Percentiles rank a stretch among this genome's conserved stretches.
phyloP scores from a whole-genome alignment of 2,797 vertebrate genomes.

The Rhinatrema bivittatum region DNA sequence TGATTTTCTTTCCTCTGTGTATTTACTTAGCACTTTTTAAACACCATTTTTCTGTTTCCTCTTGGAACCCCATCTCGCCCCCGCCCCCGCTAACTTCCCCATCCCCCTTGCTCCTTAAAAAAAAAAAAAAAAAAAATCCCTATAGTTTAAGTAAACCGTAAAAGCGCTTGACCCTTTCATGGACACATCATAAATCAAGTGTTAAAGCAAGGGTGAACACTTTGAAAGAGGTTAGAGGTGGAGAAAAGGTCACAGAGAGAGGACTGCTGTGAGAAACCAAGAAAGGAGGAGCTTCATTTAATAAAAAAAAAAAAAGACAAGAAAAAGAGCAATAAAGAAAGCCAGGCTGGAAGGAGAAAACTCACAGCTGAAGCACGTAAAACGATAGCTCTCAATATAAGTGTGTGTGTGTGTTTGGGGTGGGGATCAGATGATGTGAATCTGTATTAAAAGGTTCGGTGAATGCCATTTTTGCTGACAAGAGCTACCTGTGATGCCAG shows the following conservation, averaged over 20 bases:
- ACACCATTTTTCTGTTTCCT: conserved; percentile 63
- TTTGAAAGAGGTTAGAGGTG: conserved; percentile 67
- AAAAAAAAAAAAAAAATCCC: too few relatives aligned
- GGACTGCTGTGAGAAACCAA: conserved; percentile 60
- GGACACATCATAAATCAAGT: conserved; percentile 68
- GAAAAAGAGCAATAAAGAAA: not conserved
- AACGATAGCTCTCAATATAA: too few relatives aligned
- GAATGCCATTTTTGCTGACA: too few relatives aligned
- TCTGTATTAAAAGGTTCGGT: too few relatives aligned
- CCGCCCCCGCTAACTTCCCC: too few relatives aligned
- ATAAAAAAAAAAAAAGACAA: conserved; percentile 17
- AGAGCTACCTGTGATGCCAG: too few relatives aligned
- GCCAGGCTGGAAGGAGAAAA: not conserved
- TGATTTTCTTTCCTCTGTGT: conserved; percentile 48
- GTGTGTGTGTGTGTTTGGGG: too few relatives aligned
- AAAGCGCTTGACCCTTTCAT: conserved; percentile 65
- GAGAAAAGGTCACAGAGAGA: conserved; percentile 57
- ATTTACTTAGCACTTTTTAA: conserved; percentile 55
- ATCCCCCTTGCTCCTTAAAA: too few relatives aligned
- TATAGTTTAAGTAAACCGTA: conserved; percentile 70
- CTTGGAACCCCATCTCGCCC: too few relatives aligned
- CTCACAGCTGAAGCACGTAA: too few relatives aligned
- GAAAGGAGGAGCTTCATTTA: conserved; percentile 27
- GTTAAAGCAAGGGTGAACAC: conserved; percentile 66
- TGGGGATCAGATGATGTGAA: too few relatives aligned